phyloP scores from a whole-genome alignment of 2,797 vertebrate species.

The Ispidina picta region DNA sequence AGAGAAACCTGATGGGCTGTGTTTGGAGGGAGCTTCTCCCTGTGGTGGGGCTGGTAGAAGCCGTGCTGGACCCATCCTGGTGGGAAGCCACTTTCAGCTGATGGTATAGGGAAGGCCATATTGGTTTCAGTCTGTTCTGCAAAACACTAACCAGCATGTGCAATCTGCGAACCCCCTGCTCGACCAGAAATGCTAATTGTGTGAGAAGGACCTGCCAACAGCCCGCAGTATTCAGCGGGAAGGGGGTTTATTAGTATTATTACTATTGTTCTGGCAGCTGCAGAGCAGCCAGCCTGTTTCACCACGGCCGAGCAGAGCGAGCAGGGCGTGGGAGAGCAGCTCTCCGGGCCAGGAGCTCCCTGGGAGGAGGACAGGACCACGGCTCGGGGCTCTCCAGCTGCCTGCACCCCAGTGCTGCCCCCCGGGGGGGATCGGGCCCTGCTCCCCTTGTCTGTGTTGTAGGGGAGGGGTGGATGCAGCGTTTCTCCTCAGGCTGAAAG shows the following conservation, averaged over 20 bases:
- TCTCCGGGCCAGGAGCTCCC: background rate
- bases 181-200: constrained; percentile 61
- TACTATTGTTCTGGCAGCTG: constrained; percentile 50
- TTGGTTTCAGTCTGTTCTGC: constrained; percentile 61
- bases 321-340: background rate
- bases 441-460: background rate
- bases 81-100: constrained; percentile 16
- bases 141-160: constrained; percentile 41
- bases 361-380: background rate
- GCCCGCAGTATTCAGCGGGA: constrained; percentile 4
- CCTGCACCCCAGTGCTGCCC: background rate
- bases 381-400: rapidly evolving
- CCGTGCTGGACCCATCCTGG: background rate
- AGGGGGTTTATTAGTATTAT: constrained; percentile 6
- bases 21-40: background rate
- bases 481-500: background rate
- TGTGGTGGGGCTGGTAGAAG: background rate
- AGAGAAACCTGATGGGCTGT: background rate
- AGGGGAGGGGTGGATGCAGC: background rate
- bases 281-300: background rate
- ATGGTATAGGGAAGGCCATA: constrained; percentile 37
- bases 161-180: constrained; percentile 53
- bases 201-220: constrained; percentile 54
- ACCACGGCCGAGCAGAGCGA: background rate
- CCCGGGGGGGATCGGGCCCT: background rate